Evolutionary conservation across 2,113 vertebrate genomes (phyloP).

Genomic region (Callochromis pleurospilus): DNA sequence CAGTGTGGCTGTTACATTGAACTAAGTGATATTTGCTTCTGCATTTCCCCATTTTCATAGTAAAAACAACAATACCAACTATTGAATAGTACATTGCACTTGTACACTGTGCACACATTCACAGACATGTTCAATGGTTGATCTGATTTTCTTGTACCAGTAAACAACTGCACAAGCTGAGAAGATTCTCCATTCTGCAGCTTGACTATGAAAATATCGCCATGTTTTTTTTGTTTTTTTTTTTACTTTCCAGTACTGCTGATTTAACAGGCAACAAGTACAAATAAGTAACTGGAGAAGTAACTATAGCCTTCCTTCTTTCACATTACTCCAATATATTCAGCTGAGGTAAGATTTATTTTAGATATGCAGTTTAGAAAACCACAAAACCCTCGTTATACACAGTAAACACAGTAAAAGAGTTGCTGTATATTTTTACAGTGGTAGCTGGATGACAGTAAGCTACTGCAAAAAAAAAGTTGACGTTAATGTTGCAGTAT

Average conservation of each 20-base stretch:
- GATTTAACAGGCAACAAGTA: neutral
- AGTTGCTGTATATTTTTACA: neutral
- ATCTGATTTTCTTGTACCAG: neutral
- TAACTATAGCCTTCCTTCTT: neutral
- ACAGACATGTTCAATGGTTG: neutral
- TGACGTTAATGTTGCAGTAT: neutral
- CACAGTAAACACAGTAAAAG: neutral
- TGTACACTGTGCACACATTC: neutral
- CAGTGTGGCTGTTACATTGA: neutral
- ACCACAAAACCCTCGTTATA: neutral
- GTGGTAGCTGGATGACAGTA: neutral
- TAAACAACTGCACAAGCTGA: neutral
- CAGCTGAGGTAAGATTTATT: neutral
- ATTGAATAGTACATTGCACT: neutral
- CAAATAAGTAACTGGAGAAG: neutral
- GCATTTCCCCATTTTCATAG: neutral
- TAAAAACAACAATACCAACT: neutral
- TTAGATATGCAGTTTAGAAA: neutral
- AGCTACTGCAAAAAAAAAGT: neutral
- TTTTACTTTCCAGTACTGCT: neutral
- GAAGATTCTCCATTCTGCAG: neutral
- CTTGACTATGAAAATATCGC: neutral
- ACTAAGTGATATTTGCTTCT: neutral
- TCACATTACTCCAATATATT: neutral
- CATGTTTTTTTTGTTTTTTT: neutral